phyloP scores from a whole-genome alignment of 2,888 invertebrate species.

The Rhagonycha fulva region DNA sequence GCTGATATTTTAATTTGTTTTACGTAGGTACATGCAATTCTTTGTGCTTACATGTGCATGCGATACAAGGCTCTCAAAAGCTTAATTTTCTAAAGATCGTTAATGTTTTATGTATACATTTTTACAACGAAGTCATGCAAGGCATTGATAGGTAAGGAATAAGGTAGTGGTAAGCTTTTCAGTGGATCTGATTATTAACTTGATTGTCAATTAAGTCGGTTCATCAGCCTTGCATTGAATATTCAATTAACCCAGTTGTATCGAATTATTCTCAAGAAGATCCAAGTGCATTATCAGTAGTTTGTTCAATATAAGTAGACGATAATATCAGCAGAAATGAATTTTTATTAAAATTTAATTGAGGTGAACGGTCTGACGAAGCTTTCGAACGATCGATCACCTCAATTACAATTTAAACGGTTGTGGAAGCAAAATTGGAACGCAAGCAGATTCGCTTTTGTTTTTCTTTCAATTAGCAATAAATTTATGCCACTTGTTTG shows the following conservation, averaged over 20 bases:
- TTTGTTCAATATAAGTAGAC: not conserved
- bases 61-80: not conserved
- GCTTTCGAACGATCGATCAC: not conserved
- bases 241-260: slow-evolving; percentile 21
- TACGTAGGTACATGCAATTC: not conserved
- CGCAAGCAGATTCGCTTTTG: not conserved
- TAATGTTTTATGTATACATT: slow-evolving; percentile 12
- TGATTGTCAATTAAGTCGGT: slow-evolving; percentile 20
- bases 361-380: not conserved
- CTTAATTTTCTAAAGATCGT: slow-evolving; percentile 14
- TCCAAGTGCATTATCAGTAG: slow-evolving; percentile 2
- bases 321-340: not conserved
- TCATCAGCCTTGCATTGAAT: slow-evolving; percentile 21
- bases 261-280: slow-evolving; percentile 12
- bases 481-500: slow-evolving; percentile 15
- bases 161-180: slow-evolving; percentile 14
- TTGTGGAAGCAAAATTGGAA: not conserved
- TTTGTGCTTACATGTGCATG: not conserved
- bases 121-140: not conserved
- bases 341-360: not conserved
- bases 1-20: not conserved
- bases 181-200: slow-evolving; percentile 17
- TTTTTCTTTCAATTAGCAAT: slow-evolving; percentile 4
- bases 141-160: not conserved
- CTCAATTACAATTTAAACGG: not conserved